Conservation (phyloP, 2,797 vertebrate genomes). For the Acanthornis magna region DNA sequence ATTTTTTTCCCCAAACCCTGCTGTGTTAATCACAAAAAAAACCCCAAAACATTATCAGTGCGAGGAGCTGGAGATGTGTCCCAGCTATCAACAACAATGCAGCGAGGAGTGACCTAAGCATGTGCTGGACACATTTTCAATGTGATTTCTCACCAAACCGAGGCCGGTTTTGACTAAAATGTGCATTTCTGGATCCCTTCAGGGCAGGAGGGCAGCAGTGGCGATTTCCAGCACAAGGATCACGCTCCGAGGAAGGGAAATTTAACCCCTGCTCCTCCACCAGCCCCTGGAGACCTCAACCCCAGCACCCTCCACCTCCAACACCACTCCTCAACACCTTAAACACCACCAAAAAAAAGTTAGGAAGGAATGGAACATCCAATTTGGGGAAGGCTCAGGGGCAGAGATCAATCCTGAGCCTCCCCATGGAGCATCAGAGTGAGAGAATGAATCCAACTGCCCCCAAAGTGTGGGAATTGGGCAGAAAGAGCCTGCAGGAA, state of each 20-base stretch:
- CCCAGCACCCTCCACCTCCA: background rate
- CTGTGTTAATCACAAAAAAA: background rate
- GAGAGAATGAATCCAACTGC: accelerated
- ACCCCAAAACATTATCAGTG: background rate
- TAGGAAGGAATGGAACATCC: background rate
- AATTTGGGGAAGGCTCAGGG: too few species aligned
- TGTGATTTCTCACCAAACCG: background rate
- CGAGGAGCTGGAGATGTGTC: background rate
- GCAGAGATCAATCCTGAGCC: background rate
- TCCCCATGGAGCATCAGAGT: accelerated
- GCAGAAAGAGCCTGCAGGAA: background rate
- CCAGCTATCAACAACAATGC: background rate
- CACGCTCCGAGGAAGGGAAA: accelerated
- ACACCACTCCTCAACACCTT: accelerated
- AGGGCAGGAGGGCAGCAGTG: background rate
- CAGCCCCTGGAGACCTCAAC: background rate
- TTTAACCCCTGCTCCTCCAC: background rate
- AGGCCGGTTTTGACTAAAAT: background rate
- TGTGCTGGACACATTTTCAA: background rate
- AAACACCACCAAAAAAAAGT: accelerated
- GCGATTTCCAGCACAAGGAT: constrained; percentile 55
- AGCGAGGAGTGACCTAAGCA: background rate
- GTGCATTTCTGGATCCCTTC: background rate
- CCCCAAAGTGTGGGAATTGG: constrained; percentile 5
- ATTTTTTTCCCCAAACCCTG: background rate